Conservation (phyloP, 2,888 invertebrate species). For the Stictocephala bisonia region DNA sequence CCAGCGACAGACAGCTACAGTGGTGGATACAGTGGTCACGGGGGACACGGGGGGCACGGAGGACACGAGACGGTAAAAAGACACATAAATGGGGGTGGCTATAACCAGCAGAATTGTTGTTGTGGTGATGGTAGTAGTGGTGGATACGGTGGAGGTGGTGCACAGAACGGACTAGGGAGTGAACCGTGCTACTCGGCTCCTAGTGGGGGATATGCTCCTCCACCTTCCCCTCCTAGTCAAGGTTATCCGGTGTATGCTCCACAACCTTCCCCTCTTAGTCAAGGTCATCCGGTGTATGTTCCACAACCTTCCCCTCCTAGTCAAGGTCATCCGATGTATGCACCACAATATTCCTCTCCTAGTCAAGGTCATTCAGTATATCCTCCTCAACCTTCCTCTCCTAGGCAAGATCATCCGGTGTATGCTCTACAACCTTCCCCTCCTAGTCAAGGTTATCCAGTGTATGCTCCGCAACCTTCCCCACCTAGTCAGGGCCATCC, state of each 20-base stretch:
- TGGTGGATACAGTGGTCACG: neutral
- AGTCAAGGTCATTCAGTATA: neutral
- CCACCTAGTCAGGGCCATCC: neutral
- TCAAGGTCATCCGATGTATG: too few relatives aligned
- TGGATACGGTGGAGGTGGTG: constrained; percentile 21
- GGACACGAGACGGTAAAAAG: constrained; percentile 31
- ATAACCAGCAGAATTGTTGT: neutral
- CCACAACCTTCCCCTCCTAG: neutral
- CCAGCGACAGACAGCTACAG: neutral
- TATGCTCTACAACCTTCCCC: neutral
- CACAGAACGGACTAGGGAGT: neutral
- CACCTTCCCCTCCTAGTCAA: neutral
- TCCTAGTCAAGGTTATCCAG: neutral
- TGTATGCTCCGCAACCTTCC: neutral
- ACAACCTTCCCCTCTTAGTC: neutral
- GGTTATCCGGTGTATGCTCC: neutral
- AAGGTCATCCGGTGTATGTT: neutral
- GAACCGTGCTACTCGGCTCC: neutral
- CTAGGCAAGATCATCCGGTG: too few relatives aligned
- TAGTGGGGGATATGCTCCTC: neutral
- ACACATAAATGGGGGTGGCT: neutral
- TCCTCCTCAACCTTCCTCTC: constrained; percentile 1
- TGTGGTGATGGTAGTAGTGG: constrained; percentile 19
- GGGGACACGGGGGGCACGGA: constrained; percentile 25
- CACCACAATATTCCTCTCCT: too few relatives aligned